Evolutionary conservation across 1,140 invertebrate genomes (phyloP), one percentile per base, ranked within the genome.

Genomic region (Calliphora vicina): DNA sequence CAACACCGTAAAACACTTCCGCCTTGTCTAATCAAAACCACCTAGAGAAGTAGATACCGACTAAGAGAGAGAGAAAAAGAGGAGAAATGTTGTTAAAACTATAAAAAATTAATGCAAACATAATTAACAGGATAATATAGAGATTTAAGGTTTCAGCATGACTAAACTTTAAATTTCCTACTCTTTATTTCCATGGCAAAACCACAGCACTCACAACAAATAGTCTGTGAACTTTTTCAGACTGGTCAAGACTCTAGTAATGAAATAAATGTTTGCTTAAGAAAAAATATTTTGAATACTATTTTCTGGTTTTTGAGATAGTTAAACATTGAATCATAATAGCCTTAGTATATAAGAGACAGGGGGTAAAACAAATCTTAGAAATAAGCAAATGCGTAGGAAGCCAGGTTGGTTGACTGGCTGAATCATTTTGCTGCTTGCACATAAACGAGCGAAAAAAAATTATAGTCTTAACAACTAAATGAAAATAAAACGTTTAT

Each of bases 401-500:
- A n/a, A n/a, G 50, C 13, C 17, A 15, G 1, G 35, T 35, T 35
- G 35, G 35, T 6, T 35, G 35, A 0, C 10, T 17, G 15, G 61
- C 20, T 67, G 61, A 67, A 67, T 67, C 61, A 67, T n/a, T 57
- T n/a, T n/a, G n/a, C 50, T 35, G 35, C 10, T 5, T 35, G 10
- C 6, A 35, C 15, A n/a, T 57, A 57, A 57, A 17, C 50, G n/a
- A 57, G 50, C 15, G 5, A 57, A 57, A 57, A 57, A n/a, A 35
- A n/a, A 57, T n/a, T n/a, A n/a, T 67, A 67, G 61, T 23, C 61
- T 67, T 20, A 23, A n/a, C 23, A 67, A 67, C 61, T 67, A 67
- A 67, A 20, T 67, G 20, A 67, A 67, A 67, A 67, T 67, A 67
- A 67, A 67, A 67, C 61, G 61, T 67, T 67, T 67, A 67, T 67